Base-by-base conservation (phyloP, 2,113 vertebrate genomes). In the Apeltes quadracus region DNA sequence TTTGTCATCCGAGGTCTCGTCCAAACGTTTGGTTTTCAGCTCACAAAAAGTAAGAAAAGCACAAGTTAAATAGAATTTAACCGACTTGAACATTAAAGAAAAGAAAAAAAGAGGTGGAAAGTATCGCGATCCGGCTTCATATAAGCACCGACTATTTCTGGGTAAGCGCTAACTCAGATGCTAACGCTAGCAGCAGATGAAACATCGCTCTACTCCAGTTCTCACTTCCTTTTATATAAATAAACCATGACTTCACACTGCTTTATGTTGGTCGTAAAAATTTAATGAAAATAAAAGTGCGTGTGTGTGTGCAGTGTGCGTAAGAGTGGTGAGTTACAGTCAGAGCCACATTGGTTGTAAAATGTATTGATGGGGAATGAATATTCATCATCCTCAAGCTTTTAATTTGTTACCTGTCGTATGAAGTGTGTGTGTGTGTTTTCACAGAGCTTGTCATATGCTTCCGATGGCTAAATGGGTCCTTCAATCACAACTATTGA, bases 401-500 rank as follows among this genome's bases (percentile, higher is more conserved):
- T 87, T 87, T 87, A 78, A 88, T 90, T 90, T 87, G 75, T 75
- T 61, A 76, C 22, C 84, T 85, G 84, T 80, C 78, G 50, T 62
- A 44, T 20, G 1, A 11, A 11, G 22, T 63, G 36, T 3, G 55
- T 23, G n/a, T 50, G 46, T 64, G 69, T 43, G 54, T 22, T 44
- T 34, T 18, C 16, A 46, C 36, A 59, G 63, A 57, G 48, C 61
- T 58, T 79, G 71, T 86, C 82, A 84, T 81, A 62, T 83, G 76
- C 82, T 87, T 89, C 84, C 84, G 78, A 84, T 85, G 59, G 70
- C 84, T 87, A 86, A n/a, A 89, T 86, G 81, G 86, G 67, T 63
- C 83, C 7, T 86, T 87, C 86, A 88, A 87, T 90, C 89, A 85
- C 78, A 78, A 34, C 64, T 86, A 88, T 88, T 84, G 87, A 88